Conservation (phyloP, 1,140 invertebrate genomes). For the Manduca sexta region DNA sequence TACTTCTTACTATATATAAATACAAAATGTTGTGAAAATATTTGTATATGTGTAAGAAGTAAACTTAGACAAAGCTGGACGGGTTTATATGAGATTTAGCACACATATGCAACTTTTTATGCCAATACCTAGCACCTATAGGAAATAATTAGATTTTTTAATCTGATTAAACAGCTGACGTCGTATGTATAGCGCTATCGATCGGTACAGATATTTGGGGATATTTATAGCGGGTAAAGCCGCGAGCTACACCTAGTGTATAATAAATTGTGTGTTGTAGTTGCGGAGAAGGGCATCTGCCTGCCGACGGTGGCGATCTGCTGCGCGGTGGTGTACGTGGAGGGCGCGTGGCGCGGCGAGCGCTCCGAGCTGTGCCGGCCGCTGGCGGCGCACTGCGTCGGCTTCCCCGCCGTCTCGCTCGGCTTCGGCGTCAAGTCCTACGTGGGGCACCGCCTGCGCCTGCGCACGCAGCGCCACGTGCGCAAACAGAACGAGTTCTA, state of each 20-base stretch:
- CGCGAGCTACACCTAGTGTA: no score
- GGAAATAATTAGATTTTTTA: no score
- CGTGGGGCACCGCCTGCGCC: constrained; percentile 91
- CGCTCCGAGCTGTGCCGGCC: constrained; percentile 91
- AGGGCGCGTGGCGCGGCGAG: constrained; percentile 90
- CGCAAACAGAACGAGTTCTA: constrained; percentile 97
- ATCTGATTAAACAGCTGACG: no score
- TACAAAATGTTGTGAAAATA: no score
- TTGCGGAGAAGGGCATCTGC: constrained; percentile 92
- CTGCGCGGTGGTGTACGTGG: constrained; percentile 96
- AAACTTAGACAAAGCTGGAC: no score
- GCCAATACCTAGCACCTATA: no score
- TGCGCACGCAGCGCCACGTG: constrained; percentile 94
- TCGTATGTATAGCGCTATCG: no score
- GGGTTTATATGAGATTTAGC: no score
- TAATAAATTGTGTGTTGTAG: constrained; percentile 14
- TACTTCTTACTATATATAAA: no score
- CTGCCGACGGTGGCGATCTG: constrained; percentile 95
- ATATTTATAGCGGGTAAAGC: background rate
- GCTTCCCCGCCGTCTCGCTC: constrained; percentile 97
- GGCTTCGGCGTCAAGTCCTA: constrained; percentile 98
- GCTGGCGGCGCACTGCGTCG: constrained; percentile 98
- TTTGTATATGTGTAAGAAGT: no score
- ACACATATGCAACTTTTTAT: no score
- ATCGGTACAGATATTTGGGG: no score